These are phyloP conservation scores for Mimumesa dahlbomi DNA, from an alignment of 2,888 invertebrate genomes.

Conservation along the genomic window DNA sequence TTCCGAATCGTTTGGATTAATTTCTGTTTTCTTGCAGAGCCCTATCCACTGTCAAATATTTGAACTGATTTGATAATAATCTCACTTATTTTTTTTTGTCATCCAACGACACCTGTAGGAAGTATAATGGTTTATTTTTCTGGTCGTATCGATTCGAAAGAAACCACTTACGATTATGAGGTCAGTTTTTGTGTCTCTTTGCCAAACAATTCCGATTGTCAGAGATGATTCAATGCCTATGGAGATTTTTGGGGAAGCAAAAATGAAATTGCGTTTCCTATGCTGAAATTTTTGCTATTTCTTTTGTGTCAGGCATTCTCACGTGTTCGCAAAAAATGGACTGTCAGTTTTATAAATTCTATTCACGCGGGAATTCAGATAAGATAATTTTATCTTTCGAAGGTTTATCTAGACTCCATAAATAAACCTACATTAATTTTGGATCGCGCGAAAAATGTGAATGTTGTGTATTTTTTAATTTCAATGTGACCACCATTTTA, in stretches of 20 bases:
- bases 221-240: neutral
- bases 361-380: constrained; percentile 18
- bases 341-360: constrained; percentile 47
- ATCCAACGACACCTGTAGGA: neutral
- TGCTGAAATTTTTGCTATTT: no score
- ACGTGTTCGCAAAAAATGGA: constrained; percentile 67
- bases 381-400: constrained; percentile 44
- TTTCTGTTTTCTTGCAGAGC: neutral
- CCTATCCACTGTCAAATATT: neutral
- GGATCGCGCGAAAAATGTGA: no score
- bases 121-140: neutral
- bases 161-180: neutral
- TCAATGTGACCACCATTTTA: no score
- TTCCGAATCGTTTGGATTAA: neutral
- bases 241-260: neutral
- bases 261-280: no score
- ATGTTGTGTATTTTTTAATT: no score
- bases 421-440: no score
- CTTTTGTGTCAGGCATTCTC: constrained; percentile 10
- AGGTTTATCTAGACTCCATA: neutral
- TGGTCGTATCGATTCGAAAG: neutral
- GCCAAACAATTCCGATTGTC: no score
- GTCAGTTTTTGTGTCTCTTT: neutral
- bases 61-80: neutral
- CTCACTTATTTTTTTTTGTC: neutral